Evolutionary conservation across 35 echinoderm and acorn worm species (phyloP).

Genomic region (Apostichopus californicus): DNA sequence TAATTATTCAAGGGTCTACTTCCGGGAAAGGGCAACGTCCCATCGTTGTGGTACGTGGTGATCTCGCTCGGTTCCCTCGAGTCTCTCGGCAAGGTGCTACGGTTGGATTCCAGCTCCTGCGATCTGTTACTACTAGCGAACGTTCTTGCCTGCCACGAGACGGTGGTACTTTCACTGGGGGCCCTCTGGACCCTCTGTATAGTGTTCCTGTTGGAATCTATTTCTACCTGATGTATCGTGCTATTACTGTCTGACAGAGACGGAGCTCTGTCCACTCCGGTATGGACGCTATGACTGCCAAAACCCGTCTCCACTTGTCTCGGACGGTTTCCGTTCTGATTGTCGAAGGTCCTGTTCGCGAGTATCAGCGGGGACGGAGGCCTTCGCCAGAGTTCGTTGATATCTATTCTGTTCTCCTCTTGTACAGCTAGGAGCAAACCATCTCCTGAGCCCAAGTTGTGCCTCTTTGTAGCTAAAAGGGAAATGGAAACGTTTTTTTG

Average conservation of each 20-base stretch:
- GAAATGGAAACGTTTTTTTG: neutral
- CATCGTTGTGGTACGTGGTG: conserved; percentile 54
- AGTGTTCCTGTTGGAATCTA: conserved; percentile 57
- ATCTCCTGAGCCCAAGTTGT: conserved; percentile 45
- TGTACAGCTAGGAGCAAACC: conserved; percentile 57
- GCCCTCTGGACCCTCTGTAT: conserved; percentile 42
- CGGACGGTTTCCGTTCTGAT: conserved; percentile 42
- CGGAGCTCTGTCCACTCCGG: neutral
- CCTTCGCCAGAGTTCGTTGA: conserved; percentile 68
- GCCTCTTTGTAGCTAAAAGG: conserved; percentile 34
- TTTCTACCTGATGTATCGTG: conserved; percentile 53
- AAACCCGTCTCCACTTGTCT: conserved; percentile 34
- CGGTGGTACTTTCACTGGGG: conserved; percentile 52
- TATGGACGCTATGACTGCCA: neutral
- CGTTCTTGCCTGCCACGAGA: conserved; percentile 53
- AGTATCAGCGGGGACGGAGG: conserved; percentile 63
- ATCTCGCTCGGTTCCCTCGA: conserved; percentile 37
- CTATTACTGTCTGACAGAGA: conserved; percentile 38
- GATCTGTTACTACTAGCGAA: neutral
- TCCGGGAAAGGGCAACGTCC: conserved; percentile 40
- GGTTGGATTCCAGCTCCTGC: conserved; percentile 53
- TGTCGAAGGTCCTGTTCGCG: conserved; percentile 49
- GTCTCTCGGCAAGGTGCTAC: conserved; percentile 19
- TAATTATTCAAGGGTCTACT: conserved; percentile 45
- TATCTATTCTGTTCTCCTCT: conserved; percentile 69